These are phyloP conservation scores for Danionella cerebrum DNA, from an alignment of 2,113 vertebrate species.

Conservation along the genomic window DNA sequence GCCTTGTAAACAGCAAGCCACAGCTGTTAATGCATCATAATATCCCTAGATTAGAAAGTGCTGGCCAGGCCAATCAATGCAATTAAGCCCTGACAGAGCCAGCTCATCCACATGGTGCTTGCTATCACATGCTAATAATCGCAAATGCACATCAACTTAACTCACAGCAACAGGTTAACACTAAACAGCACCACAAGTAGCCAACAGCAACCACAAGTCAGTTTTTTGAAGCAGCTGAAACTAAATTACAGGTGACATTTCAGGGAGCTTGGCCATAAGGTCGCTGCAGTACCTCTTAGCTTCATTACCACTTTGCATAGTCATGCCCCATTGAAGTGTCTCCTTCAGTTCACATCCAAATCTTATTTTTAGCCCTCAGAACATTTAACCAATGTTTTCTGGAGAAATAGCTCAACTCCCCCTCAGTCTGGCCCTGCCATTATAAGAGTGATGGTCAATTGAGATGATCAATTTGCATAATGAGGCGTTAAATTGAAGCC, in stretches of 20 bases:
- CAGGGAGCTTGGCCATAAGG: conserved; percentile 42
- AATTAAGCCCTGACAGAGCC: conserved; percentile 66
- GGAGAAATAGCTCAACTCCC: conserved; percentile 50
- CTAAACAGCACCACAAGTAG: not conserved
- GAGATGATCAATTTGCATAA: conserved; percentile 77
- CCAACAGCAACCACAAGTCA: conserved; percentile 27
- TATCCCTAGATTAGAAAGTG: conserved; percentile 72
- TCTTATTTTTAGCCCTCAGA: conserved; percentile 56
- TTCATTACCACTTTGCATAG: conserved; percentile 46
- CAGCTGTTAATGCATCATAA: conserved; percentile 74
- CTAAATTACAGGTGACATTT: conserved; percentile 54
- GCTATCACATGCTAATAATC: conserved; percentile 11
- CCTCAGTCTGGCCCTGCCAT: conserved; percentile 56
- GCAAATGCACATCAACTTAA: conserved; percentile 1
- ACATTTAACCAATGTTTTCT: conserved; percentile 49
- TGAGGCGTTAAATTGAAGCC: conserved; percentile 72
- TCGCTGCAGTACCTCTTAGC: conserved; percentile 43
- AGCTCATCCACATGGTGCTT: conserved; percentile 45
- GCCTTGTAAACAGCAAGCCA: conserved; percentile 70
- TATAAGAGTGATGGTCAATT: conserved; percentile 69
- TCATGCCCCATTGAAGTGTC: conserved; percentile 52
- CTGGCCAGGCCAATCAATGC: conserved; percentile 69
- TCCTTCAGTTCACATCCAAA: conserved; percentile 47
- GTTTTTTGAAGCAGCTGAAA: conserved; percentile 27
- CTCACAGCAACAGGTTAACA: not conserved